Percentiles rank a stretch among this genome's conserved stretches.
Evolutionary conservation across 2,797 vertebrate genomes (phyloP).

Genomic region (Lithobates sylvaticus): DNA sequence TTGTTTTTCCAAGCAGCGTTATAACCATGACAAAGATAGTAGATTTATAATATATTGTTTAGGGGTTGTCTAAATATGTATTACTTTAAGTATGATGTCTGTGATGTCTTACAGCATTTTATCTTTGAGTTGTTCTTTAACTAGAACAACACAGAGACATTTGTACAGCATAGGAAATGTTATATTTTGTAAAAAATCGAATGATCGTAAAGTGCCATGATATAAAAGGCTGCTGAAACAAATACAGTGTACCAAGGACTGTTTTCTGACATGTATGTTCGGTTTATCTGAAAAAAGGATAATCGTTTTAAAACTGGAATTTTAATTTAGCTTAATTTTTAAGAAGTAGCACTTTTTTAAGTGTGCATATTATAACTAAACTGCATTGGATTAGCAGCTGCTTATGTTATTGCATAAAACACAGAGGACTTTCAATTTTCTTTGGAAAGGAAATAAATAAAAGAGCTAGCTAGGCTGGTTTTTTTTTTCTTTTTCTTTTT

Average conservation of each 20-base stretch:
- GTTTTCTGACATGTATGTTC: not conserved
- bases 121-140: not conserved
- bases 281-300: not conserved
- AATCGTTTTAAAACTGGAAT: not conserved
- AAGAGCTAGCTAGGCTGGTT: not conserved
- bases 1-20: constrained; percentile 72
- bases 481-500: too few species aligned
- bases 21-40: constrained; percentile 68
- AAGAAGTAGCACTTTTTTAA: not conserved
- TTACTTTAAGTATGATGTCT: constrained; percentile 21
- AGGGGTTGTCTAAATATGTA: constrained; percentile 21
- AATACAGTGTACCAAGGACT: not conserved
- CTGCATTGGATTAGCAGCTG: not conserved
- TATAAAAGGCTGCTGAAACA: not conserved
- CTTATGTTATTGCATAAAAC: not conserved
- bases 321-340: too few species aligned
- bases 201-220: not conserved
- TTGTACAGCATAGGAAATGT: not conserved
- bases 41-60: constrained; percentile 77
- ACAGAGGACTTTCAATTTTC: not conserved
- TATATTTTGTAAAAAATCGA: not conserved
- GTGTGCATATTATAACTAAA: not conserved
- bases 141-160: not conserved
- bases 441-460: not conserved
- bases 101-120: not conserved